Conservation (phyloP, 35 echinoderm and acorn worm genomes). For the Strongylocentrotus purpuratus region DNA sequence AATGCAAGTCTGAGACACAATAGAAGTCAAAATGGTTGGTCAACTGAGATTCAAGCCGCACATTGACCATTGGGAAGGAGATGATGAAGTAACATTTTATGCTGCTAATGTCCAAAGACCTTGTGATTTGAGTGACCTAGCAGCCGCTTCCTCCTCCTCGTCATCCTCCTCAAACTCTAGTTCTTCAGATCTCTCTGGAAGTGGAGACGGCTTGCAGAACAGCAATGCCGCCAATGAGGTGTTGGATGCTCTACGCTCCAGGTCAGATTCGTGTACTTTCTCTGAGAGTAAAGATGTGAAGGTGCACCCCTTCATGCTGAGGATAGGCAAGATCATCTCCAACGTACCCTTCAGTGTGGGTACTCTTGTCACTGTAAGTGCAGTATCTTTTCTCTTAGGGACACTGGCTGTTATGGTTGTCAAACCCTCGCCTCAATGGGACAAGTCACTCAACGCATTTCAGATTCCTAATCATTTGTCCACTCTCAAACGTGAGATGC, state of each 20-base stretch:
- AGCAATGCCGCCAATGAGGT: slow-evolving; percentile 44
- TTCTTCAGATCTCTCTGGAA: slow-evolving; percentile 24
- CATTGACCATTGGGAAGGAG: slow-evolving; percentile 37
- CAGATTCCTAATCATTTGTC: slow-evolving; percentile 89
- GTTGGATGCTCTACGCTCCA: background rate
- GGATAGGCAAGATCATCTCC: slow-evolving; percentile 37
- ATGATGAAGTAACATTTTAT: slow-evolving; percentile 40
- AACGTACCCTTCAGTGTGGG: slow-evolving; percentile 57
- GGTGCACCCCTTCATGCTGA: slow-evolving; percentile 28
- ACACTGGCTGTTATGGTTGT: slow-evolving; percentile 61
- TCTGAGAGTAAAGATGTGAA: background rate
- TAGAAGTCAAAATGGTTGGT: slow-evolving; percentile 24
- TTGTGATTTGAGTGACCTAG: background rate
- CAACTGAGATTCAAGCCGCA: slow-evolving; percentile 20
- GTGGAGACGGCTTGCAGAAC: slow-evolving; percentile 8
- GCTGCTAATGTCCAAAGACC: slow-evolving; percentile 28
- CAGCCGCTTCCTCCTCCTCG: background rate
- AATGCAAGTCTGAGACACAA: background rate
- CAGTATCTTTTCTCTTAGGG: slow-evolving; percentile 42
- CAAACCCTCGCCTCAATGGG: slow-evolving; percentile 77
- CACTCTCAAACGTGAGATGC: slow-evolving; percentile 54
- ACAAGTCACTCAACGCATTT: slow-evolving; percentile 85
- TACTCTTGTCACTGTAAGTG: slow-evolving; percentile 44
- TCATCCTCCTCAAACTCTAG: background rate
- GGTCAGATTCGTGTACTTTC: background rate